Evolutionary conservation across 2,888 invertebrate genomes (phyloP).

Genomic region (Craniophora ligustri): DNA sequence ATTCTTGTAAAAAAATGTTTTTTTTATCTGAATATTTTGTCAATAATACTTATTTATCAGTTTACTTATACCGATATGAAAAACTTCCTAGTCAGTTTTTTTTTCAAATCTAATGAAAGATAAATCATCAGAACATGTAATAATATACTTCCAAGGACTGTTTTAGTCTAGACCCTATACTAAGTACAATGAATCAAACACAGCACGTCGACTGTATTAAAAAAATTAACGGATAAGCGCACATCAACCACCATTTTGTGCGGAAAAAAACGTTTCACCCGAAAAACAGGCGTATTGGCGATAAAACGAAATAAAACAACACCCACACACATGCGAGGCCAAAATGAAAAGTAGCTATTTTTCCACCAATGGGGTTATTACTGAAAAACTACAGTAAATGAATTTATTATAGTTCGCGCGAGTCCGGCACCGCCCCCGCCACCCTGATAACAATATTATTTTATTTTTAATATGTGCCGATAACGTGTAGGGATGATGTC

Average conservation of each 20-base stretch:
- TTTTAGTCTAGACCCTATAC: too few species aligned
- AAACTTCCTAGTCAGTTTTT: too few species aligned
- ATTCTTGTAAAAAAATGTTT: too few species aligned
- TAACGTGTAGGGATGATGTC: constrained; percentile 47
- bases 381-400: constrained; percentile 87
- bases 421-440: constrained; percentile 60
- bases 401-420: constrained; percentile 81
- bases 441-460: constrained; percentile 69
- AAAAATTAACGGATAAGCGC: constrained; percentile 28
- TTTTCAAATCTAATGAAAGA: too few species aligned
- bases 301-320: constrained; percentile 75
- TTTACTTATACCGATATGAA: too few species aligned
- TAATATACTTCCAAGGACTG: too few species aligned
- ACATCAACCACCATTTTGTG: constrained; percentile 45
- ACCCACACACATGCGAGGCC: constrained; percentile 64
- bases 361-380: constrained; percentile 87
- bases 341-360: constrained; percentile 85
- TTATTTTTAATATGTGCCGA: constrained; percentile 77
- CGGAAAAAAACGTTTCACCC: constrained; percentile 55
- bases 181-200: too few species aligned
- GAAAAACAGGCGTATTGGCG: constrained; percentile 64
- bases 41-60: too few species aligned
- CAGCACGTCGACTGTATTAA: constrained; percentile 28
- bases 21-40: too few species aligned
- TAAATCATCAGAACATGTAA: too few species aligned